Conservation (phyloP, 1,140 invertebrate genomes). For the Cardiocondyla obscurior region DNA sequence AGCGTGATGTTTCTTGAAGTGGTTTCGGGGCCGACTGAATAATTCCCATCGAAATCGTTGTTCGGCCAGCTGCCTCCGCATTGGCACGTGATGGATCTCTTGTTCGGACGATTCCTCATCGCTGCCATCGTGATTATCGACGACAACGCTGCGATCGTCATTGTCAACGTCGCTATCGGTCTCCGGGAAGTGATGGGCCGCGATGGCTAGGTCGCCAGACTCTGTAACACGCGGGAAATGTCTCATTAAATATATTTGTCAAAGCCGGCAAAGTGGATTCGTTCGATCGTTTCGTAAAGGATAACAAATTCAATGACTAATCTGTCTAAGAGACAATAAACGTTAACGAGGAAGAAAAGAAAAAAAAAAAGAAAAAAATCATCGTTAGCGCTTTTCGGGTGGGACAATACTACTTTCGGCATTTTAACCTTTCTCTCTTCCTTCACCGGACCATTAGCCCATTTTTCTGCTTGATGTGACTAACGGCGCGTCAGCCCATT, state of each 20-base stretch:
- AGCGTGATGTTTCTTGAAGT: slow-evolving; percentile 23
- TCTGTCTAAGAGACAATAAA: slow-evolving; percentile 74
- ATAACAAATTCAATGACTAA: slow-evolving; percentile 69
- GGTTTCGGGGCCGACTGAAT: slow-evolving; percentile 51
- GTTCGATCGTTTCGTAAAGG: slow-evolving; percentile 69
- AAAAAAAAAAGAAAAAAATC: no score
- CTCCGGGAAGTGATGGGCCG: slow-evolving; percentile 67
- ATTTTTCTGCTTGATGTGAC: slow-evolving; percentile 28
- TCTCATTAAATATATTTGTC: slow-evolving; percentile 58
- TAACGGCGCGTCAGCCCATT: background rate
- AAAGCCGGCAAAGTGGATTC: slow-evolving; percentile 29
- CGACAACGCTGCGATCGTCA: slow-evolving; percentile 1
- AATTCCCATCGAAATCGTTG: slow-evolving; percentile 60
- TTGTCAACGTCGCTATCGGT: slow-evolving; percentile 54
- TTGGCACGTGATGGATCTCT: slow-evolving; percentile 56
- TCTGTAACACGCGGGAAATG: slow-evolving; percentile 78
- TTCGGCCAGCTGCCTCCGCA: slow-evolving; percentile 51
- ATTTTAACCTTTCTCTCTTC: background rate
- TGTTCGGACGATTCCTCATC: slow-evolving; percentile 61
- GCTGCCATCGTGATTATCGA: slow-evolving; percentile 30
- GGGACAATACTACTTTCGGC: background rate
- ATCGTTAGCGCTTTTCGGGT: background rate
- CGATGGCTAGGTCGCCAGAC: slow-evolving; percentile 81
- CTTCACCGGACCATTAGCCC: background rate
- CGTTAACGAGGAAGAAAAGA: slow-evolving; percentile 80